These are phyloP conservation scores for Zeugodacus cucurbitae DNA, from an alignment of 1,140 invertebrate species.

Conservation along the genomic window DNA sequence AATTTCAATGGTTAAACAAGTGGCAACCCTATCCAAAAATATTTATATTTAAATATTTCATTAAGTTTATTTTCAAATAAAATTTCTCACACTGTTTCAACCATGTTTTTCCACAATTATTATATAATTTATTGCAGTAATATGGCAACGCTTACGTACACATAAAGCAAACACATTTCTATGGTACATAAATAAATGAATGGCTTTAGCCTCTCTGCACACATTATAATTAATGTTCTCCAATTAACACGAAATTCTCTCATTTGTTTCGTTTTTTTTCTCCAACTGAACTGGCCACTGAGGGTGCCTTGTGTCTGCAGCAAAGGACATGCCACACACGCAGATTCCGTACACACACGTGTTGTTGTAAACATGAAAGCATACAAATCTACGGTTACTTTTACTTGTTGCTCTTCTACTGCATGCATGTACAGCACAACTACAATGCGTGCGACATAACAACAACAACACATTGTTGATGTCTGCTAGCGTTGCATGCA, in stretches of 20 bases:
- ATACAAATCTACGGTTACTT: background rate
- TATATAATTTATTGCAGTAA: background rate
- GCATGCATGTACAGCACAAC: background rate
- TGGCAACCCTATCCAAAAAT: too few relatives aligned
- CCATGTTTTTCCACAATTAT: background rate
- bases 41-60: too few relatives aligned
- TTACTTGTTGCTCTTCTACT: background rate
- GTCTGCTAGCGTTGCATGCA: background rate
- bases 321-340: background rate
- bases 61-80: too few relatives aligned
- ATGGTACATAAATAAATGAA: background rate
- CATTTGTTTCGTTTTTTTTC: background rate
- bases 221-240: slow-evolving; percentile 28
- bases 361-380: background rate
- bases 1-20: too few relatives aligned
- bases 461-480: slow-evolving; percentile 5
- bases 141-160: too few relatives aligned
- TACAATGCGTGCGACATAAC: background rate
- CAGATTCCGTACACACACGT: too few relatives aligned
- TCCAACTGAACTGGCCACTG: background rate
- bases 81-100: background rate
- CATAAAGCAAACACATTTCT: too few relatives aligned
- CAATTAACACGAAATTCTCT: slow-evolving; percentile 7
- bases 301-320: background rate
- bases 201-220: too few relatives aligned